Conservation (phyloP, 1,140 invertebrate genomes). For the Plectrocnemia conspersa region DNA sequence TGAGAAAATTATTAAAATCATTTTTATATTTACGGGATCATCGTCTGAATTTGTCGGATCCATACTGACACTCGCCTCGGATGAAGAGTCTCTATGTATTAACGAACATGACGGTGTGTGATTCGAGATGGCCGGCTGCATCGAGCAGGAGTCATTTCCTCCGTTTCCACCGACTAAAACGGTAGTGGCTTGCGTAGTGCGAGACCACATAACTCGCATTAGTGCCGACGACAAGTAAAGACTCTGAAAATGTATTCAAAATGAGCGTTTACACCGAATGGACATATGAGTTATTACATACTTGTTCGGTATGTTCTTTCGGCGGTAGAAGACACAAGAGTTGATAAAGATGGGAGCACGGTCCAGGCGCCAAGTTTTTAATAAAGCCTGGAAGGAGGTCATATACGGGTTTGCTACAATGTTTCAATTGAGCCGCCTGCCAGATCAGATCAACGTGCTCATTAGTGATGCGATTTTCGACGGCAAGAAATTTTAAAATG, state of each 20-base stretch:
- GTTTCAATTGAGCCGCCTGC: conserved; percentile 89
- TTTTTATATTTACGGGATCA: conserved; percentile 43
- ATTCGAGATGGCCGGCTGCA: conserved; percentile 2
- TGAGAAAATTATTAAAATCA: background rate
- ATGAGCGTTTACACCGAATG: background rate
- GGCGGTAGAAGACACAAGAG: conserved; percentile 79
- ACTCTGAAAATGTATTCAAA: conserved; percentile 56
- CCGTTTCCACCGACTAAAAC: conserved; percentile 47
- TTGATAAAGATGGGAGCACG: conserved; percentile 82
- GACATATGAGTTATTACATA: conserved; percentile 31
- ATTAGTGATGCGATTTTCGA: conserved; percentile 83
- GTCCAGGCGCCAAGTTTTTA: conserved; percentile 81
- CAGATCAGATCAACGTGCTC: conserved; percentile 91
- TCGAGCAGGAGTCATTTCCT: conserved; percentile 44
- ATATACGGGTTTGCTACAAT: conserved; percentile 88
- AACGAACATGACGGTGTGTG: conserved; percentile 22
- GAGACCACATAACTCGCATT: conserved; percentile 85
- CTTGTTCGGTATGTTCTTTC: conserved; percentile 87
- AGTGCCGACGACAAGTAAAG: conserved; percentile 82
- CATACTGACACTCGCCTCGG: conserved; percentile 68
- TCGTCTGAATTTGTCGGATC: conserved; percentile 73
- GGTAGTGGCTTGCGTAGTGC: conserved; percentile 56
- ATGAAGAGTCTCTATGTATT: conserved; percentile 54
- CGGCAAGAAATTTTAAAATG: conserved; percentile 85
- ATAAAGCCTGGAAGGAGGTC: conserved; percentile 85